phyloP scores from a whole-genome alignment of 1,140 invertebrate species.

The Platyscapa corneri region DNA sequence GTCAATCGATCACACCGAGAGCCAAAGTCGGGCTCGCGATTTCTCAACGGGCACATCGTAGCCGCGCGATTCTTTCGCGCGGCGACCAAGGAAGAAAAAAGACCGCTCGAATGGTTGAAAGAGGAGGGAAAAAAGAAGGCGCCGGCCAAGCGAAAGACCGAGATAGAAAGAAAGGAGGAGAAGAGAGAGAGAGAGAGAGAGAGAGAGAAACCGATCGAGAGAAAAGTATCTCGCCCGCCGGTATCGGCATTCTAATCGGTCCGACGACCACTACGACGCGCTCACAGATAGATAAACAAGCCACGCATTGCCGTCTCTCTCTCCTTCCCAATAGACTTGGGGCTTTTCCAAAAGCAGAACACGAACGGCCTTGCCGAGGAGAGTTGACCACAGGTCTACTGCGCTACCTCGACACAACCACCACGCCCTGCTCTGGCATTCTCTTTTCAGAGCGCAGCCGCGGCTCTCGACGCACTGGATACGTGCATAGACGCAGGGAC shows the following conservation, averaged over 20 bases:
- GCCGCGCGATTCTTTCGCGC: too few species aligned
- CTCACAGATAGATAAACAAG: not conserved
- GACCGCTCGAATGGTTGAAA: not conserved
- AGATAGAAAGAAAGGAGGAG: not conserved
- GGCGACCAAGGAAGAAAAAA: not conserved
- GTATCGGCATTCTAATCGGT: slow-evolving; percentile 40
- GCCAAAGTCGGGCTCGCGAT: not conserved
- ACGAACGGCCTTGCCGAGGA: slow-evolving; percentile 49
- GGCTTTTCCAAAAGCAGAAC: slow-evolving; percentile 48
- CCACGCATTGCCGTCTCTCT: not conserved
- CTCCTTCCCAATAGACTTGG: not conserved
- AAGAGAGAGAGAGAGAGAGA: not conserved
- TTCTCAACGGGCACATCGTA: not conserved
- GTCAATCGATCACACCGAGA: not conserved
- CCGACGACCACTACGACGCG: not conserved
- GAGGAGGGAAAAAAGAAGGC: not conserved
- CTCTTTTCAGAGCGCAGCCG: slow-evolving; percentile 6
- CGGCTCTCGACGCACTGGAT: not conserved
- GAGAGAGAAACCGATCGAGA: slow-evolving; percentile 8
- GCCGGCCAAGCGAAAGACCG: not conserved
- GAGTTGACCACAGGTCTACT: slow-evolving; percentile 25
- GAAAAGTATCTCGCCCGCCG: not conserved
- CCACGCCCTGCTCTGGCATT: slow-evolving; percentile 49
- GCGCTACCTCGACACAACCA: slow-evolving; percentile 2
- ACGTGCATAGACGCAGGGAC: not conserved